Evolutionary conservation across 2,113 vertebrate genomes (phyloP).

Genomic region (Nothocercus nigrocapillus): DNA sequence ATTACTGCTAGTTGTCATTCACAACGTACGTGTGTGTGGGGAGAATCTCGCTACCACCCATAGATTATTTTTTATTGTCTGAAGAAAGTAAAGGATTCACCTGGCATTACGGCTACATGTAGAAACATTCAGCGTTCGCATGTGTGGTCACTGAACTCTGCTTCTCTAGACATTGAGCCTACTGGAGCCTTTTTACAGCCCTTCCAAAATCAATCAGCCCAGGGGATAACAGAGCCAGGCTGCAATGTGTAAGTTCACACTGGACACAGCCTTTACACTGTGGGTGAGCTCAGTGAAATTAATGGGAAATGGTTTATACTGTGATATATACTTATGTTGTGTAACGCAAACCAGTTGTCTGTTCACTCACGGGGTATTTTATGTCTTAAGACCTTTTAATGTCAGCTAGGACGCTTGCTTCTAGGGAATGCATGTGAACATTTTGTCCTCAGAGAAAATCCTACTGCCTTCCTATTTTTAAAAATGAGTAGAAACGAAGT

Average conservation of each 20-base stretch:
- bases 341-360: not conserved
- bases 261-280: not conserved
- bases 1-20: not conserved
- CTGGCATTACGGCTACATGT: not conserved
- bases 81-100: not conserved
- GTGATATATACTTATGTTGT: not conserved
- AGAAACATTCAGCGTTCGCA: not conserved
- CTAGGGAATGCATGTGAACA: not conserved
- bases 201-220: not conserved
- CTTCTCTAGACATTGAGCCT: not conserved
- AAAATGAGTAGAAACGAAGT: not conserved
- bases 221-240: accelerated
- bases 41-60: not conserved
- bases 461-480: not conserved
- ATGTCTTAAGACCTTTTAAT: not conserved
- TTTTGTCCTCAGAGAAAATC: not conserved
- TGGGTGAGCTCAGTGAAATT: not conserved
- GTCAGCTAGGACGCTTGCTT: not conserved
- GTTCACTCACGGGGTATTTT: not conserved
- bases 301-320: not conserved
- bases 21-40: not conserved
- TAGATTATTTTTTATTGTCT: not conserved
- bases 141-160: not conserved
- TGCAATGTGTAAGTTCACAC: not conserved
- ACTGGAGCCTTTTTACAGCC: not conserved